A percentile compares a stretch with the other conserved stretches of the same genome.
Evolutionary conservation across 2,888 invertebrate genomes (phyloP).

Genomic region (Halocaridina rubra): DNA sequence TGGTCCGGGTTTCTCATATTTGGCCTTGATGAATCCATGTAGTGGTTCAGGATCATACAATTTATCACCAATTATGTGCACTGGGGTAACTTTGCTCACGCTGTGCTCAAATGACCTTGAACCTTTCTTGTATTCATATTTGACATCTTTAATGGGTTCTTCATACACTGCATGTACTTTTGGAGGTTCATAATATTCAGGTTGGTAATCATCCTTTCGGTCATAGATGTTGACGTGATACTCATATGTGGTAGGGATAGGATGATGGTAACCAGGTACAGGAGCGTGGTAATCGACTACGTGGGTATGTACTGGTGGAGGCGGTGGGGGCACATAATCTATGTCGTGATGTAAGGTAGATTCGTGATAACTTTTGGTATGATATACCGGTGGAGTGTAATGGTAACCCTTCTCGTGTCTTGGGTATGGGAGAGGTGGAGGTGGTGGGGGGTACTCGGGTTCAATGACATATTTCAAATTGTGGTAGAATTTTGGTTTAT

Average conservation of each 20-base stretch:
- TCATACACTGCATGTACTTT: neutral
- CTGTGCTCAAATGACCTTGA: slow-evolving; percentile 35
- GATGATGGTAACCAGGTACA: neutral
- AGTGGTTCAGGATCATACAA: slow-evolving; percentile 32
- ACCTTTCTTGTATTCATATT: slow-evolving; percentile 38
- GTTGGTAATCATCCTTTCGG: slow-evolving; percentile 12
- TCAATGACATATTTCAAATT: neutral
- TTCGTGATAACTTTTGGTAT: neutral
- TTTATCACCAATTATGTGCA: slow-evolving; percentile 12
- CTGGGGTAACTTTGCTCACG: neutral
- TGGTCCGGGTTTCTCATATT: neutral
- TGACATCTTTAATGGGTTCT: slow-evolving; percentile 21
- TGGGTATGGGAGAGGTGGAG: slow-evolving; percentile 28
- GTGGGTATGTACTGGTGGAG: neutral
- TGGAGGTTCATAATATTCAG: slow-evolving; percentile 1
- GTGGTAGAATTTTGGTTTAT: slow-evolving; percentile 21
- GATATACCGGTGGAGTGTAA: slow-evolving; percentile 17
- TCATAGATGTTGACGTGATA: slow-evolving; percentile 12
- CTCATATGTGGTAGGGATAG: neutral
- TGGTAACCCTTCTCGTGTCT: neutral
- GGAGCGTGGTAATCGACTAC: neutral
- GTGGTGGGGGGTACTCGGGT: slow-evolving; percentile 23
- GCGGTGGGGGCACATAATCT: neutral
- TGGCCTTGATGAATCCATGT: slow-evolving; percentile 42
- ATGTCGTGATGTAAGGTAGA: neutral